Conservation (phyloP, 2,113 vertebrate species). For the Vulpes lagopus region DNA sequence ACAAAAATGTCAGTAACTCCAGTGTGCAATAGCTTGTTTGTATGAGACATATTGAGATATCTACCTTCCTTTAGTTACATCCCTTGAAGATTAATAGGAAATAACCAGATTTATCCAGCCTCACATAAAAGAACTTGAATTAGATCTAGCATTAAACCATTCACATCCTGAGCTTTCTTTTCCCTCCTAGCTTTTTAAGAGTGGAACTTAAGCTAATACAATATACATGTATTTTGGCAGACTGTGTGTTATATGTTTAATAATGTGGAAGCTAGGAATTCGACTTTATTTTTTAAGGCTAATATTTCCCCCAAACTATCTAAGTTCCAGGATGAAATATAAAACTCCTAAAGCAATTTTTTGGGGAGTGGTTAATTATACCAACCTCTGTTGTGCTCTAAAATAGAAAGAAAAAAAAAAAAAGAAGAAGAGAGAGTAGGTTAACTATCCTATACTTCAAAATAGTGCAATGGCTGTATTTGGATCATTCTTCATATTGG, state of each 20-base stretch:
- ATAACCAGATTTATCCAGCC: not conserved
- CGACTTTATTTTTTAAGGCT: not conserved
- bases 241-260: not conserved
- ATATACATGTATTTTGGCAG: not conserved
- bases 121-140: conserved; percentile 2
- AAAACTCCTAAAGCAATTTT: not conserved
- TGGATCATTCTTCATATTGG: not conserved
- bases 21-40: accelerated
- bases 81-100: not conserved
- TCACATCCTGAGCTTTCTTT: not conserved
- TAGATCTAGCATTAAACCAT: not conserved
- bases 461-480: not conserved
- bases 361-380: not conserved
- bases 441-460: not conserved
- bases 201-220: not conserved
- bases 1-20: not conserved
- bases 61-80: not conserved
- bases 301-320: not conserved
- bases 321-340: not conserved
- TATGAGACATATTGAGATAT: not conserved
- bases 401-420: not conserved
- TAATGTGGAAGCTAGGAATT: not conserved
- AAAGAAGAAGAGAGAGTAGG: accelerated
- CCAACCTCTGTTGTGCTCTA: not conserved
- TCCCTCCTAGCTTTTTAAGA: not conserved